Evolutionary conservation across 2,113 vertebrate species (phyloP), one percentile per base, ranked within the genome.

Genomic region (Phrynocephalus versicolor): DNA sequence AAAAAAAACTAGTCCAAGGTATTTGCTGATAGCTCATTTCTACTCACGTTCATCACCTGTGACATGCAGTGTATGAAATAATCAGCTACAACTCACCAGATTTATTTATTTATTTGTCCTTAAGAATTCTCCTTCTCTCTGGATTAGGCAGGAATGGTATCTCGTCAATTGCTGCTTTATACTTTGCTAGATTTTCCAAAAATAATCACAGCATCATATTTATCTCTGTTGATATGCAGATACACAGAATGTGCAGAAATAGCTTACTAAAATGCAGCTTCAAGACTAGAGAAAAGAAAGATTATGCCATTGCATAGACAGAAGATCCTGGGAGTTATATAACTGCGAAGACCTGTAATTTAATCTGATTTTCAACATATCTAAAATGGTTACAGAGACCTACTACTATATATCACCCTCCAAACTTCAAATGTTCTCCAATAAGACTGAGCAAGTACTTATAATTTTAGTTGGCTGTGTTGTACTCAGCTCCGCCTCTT

Each of bases 361-460:
- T 78, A 89, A 85, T 64, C 83, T 89, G 82, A 19, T 65, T 88
- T 64, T 83, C 90, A 89, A 84, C 57, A 57, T 21, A 33, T 85
- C 71, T 45, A 62, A 41, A 62, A 87, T 2, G 83, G 72, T 80
- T 88, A 79, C 21, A 83, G 57, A 73, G 41, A 83, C 58, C 13
- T 64, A 90, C 55, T 27, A 90, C 69, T 51, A 84, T 70, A 30
- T 91, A 82, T 60, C 71, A 73, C 85, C 86, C 82, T 81, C 27
- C 84, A 51, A n/a, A 89, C 83, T 91, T 74, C 72, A 88, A 83
- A 80, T 92, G 89, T 88, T 92, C 85, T 83, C 10, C 87, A 88
- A 76, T 75, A 67, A 84, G 71, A 82, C 72, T 85, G 87, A 83
- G 71, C 39, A 89, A 89, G 88, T 79, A 7, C 80, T 90, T 87